These are phyloP conservation scores for Nibea coibor DNA, from an alignment of 2,113 vertebrate genomes.

Conservation along the genomic window DNA sequence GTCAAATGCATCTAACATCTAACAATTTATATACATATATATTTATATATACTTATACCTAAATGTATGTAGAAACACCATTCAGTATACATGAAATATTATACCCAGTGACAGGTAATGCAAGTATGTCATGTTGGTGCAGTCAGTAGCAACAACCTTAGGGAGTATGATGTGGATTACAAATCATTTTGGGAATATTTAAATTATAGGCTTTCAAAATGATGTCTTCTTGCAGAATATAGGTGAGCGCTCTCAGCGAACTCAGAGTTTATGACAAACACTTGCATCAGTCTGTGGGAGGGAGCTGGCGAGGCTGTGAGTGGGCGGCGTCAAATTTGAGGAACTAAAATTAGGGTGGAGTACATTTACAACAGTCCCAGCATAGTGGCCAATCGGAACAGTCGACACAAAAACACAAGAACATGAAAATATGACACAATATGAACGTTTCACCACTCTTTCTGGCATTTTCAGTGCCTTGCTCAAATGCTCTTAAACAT, in stretches of 20 bases:
- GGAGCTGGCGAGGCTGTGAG: slow-evolving; percentile 18
- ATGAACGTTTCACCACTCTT: background rate
- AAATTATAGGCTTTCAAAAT: slow-evolving; percentile 3
- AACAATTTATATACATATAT: background rate
- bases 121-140: background rate
- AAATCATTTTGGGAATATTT: background rate
- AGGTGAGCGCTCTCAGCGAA: too few species aligned
- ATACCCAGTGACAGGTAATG: background rate
- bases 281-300: slow-evolving; percentile 68
- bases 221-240: too few species aligned
- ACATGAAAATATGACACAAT: slow-evolving; percentile 9
- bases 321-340: slow-evolving; percentile 50
- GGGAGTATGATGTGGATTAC: background rate
- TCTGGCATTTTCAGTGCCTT: background rate
- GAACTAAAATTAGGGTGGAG: slow-evolving; percentile 63
- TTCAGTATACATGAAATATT: background rate
- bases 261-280: slow-evolving; percentile 26
- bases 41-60: background rate
- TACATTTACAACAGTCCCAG: slow-evolving; percentile 6
- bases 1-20: background rate
- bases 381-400: slow-evolving; percentile 50
- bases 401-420: slow-evolving; percentile 49
- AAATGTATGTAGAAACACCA: background rate
- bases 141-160: background rate
- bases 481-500: slow-evolving; percentile 2